Evolutionary conservation across 2,113 vertebrate genomes (phyloP).

Genomic region (Tragelaphus buxtoni): DNA sequence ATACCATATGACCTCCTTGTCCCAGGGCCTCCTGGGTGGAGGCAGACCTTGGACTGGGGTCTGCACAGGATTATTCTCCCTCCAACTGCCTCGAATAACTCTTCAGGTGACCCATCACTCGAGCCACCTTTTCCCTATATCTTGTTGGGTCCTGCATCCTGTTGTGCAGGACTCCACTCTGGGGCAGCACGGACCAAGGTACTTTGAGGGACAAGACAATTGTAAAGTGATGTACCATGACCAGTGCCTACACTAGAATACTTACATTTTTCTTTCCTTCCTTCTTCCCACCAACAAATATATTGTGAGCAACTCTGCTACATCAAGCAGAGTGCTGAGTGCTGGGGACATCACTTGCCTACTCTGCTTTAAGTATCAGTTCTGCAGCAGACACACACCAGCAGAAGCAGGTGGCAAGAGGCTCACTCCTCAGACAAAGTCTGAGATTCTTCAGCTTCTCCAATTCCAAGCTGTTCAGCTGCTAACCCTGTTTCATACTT

Average conservation of each 20-base stretch:
- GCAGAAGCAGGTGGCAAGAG: neutral
- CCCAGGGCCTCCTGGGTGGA: neutral
- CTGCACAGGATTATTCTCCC: neutral
- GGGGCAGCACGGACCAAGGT: neutral
- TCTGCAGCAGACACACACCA: neutral
- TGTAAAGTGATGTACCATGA: neutral
- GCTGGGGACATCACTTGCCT: neutral
- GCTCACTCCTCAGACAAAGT: neutral
- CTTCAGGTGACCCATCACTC: too few species aligned
- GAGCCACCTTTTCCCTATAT: neutral
- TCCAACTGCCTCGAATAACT: neutral
- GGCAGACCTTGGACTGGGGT: accelerated
- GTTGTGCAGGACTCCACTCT: neutral
- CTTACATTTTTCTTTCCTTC: neutral
- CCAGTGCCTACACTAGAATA: neutral
- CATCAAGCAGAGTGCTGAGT: neutral
- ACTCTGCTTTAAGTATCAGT: neutral
- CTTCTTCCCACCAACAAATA: neutral
- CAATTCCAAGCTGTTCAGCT: neutral
- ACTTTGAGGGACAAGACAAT: neutral
- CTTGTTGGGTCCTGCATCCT: accelerated
- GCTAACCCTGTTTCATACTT: too few species aligned
- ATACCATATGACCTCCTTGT: neutral
- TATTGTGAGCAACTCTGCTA: neutral
- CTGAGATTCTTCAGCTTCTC: neutral